These are phyloP conservation scores for Drosophila equinoxialis DNA, from an alignment of 1,140 invertebrate genomes.

Conservation along the genomic window DNA sequence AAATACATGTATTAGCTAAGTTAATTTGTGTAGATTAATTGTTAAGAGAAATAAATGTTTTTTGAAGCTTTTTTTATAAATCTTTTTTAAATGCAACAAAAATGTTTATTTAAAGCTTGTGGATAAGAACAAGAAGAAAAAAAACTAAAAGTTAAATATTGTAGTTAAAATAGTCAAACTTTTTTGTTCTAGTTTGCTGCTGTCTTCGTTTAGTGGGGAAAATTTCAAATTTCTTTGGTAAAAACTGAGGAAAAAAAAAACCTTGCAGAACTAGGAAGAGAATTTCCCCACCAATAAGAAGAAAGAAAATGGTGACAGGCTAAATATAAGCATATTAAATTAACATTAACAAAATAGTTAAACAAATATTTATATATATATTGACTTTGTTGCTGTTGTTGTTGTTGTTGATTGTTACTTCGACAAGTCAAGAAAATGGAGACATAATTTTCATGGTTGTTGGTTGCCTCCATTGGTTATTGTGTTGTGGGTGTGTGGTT, in stretches of 20 bases:
- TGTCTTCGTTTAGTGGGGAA: not conserved
- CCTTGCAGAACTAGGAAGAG: not conserved
- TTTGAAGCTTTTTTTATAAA: slow-evolving; percentile 37
- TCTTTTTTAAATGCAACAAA: slow-evolving; percentile 66
- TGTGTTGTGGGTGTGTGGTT: not conserved
- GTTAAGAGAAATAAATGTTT: slow-evolving; percentile 55
- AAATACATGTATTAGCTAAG: slow-evolving; percentile 70
- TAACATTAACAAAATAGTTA: slow-evolving; percentile 26
- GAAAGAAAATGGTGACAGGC: slow-evolving; percentile 1
- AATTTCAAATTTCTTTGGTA: slow-evolving; percentile 5
- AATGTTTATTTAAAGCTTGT: slow-evolving; percentile 52
- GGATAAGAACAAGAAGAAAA: slow-evolving; percentile 18
- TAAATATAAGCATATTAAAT: slow-evolving; percentile 10
- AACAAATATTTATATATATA: slow-evolving; percentile 27
- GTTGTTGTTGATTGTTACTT: not conserved
- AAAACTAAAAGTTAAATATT: not conserved
- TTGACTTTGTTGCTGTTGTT: not conserved
- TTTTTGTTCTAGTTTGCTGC: not conserved
- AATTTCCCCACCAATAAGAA: not conserved
- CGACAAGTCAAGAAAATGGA: slow-evolving; percentile 9
- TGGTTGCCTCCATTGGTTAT: slow-evolving; percentile 2
- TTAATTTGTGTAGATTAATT: slow-evolving; percentile 64
- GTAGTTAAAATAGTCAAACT: not conserved
- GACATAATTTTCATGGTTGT: slow-evolving; percentile 2
- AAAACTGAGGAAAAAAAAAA: not conserved